These are phyloP conservation scores for Phaetusa simplex DNA, from an alignment of 2,113 vertebrate genomes.

Conservation along the genomic window DNA sequence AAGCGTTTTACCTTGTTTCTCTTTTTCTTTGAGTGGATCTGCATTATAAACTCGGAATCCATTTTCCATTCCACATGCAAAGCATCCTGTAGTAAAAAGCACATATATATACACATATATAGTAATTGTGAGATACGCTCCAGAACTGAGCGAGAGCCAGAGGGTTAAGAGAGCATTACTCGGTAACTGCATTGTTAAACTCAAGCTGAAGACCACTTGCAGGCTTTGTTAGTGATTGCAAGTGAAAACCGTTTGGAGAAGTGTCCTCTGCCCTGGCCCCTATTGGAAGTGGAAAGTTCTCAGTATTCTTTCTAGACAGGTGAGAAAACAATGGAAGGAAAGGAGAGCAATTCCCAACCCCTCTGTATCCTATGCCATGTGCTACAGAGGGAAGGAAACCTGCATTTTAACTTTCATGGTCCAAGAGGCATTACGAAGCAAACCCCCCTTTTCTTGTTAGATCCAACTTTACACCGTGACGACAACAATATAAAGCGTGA, in stretches of 20 bases:
- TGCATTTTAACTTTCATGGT: background rate
- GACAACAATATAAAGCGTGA: accelerated
- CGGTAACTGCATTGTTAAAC: background rate
- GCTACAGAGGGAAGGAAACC: background rate
- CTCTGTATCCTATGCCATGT: background rate
- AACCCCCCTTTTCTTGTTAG: background rate
- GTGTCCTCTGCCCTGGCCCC: background rate
- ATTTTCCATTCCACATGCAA: constrained; percentile 99
- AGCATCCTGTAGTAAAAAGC: constrained; percentile 85
- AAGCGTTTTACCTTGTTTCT: constrained; percentile 91
- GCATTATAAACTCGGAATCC: constrained; percentile 99
- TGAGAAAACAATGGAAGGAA: background rate
- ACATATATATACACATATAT: background rate
- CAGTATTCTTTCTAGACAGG: background rate
- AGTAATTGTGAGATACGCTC: background rate
- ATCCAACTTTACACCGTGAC: background rate
- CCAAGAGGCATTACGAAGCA: background rate
- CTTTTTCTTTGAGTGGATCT: constrained; percentile 98
- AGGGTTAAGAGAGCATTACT: background rate
- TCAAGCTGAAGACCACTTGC: background rate
- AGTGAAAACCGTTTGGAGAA: background rate
- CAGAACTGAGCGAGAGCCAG: background rate
- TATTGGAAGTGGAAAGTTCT: background rate
- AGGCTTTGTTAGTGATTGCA: background rate
- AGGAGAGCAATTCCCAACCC: background rate